A percentile compares a stretch with the other conserved stretches of the same genome.
These are phyloP conservation scores for Catagonus wagneri DNA, from an alignment of 2,113 vertebrate species.

Conservation along the genomic window DNA sequence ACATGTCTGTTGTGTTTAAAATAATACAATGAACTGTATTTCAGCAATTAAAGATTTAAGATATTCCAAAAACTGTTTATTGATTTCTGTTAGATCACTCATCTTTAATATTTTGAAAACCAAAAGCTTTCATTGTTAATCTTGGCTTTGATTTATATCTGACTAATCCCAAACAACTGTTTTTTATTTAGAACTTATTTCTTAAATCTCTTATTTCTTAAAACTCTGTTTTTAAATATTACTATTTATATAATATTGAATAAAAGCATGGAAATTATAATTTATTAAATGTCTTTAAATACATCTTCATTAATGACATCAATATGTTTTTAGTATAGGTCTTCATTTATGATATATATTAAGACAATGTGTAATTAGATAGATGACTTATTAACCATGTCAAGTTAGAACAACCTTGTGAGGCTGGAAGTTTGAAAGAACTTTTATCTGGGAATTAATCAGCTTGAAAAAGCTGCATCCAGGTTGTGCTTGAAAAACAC, in stretches of 20 bases:
- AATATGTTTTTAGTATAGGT: too few species aligned
- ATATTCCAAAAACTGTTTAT: neutral
- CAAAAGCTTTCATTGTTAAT: neutral
- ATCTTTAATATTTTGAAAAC: slow-evolving; percentile 10
- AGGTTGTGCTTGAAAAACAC: neutral
- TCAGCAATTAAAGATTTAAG: neutral
- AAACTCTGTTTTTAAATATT: neutral
- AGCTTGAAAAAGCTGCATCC: neutral
- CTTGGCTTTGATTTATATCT: neutral
- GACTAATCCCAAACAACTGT: neutral
- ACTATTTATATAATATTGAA: neutral
- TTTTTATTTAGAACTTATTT: neutral
- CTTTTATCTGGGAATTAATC: neutral
- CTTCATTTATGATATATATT: too few species aligned
- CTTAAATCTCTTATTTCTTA: neutral
- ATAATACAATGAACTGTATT: neutral
- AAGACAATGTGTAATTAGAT: neutral
- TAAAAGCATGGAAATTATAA: neutral
- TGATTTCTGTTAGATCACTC: neutral
- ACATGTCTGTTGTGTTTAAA: neutral
- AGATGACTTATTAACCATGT: neutral
- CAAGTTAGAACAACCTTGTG: neutral
- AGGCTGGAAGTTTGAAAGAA: neutral
- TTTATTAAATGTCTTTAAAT: too few species aligned
- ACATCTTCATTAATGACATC: too few species aligned